phyloP scores from a whole-genome alignment of 2,888 invertebrate species.

The Meteorus cinctellus region DNA sequence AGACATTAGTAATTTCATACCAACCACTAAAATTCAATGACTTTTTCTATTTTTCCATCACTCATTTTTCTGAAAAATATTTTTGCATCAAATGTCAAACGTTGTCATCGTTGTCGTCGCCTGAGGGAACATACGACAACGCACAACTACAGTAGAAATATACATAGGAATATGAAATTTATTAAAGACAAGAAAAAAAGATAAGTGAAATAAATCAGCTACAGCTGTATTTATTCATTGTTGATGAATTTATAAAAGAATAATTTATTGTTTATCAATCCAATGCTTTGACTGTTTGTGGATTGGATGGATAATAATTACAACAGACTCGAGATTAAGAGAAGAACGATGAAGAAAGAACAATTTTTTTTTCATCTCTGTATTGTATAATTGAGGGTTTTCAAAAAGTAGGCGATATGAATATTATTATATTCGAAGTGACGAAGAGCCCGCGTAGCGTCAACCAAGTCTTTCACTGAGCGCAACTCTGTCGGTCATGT shows the following conservation, averaged over 20 bases:
- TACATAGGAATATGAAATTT: conserved; percentile 5
- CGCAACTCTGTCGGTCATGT: conserved; percentile 51
- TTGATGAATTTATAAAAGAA: background rate
- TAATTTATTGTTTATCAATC: background rate
- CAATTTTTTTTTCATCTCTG: conserved; percentile 31
- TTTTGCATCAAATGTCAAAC: conserved; percentile 7
- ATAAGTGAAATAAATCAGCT: conserved; percentile 25
- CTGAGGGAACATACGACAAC: conserved; percentile 42
- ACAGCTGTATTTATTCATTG: background rate
- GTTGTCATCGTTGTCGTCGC: conserved; percentile 20
- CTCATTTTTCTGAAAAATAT: conserved; percentile 5
- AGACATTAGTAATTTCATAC: conserved; percentile 26
- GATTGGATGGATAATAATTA: background rate
- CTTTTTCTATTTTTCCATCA: conserved; percentile 1
- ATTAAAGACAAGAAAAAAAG: background rate
- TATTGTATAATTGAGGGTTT: conserved; percentile 25
- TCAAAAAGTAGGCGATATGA: conserved; percentile 27
- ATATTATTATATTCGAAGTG: conserved; percentile 42
- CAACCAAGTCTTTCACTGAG: conserved; percentile 34
- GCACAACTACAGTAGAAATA: conserved; percentile 34
- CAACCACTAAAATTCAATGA: conserved; percentile 6
- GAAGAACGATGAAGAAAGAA: background rate
- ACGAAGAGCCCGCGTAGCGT: conserved; percentile 37
- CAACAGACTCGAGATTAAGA: background rate
- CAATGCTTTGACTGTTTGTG: background rate